Conservation (phyloP, 2,113 vertebrate species). For the Colaptes auratus region DNA sequence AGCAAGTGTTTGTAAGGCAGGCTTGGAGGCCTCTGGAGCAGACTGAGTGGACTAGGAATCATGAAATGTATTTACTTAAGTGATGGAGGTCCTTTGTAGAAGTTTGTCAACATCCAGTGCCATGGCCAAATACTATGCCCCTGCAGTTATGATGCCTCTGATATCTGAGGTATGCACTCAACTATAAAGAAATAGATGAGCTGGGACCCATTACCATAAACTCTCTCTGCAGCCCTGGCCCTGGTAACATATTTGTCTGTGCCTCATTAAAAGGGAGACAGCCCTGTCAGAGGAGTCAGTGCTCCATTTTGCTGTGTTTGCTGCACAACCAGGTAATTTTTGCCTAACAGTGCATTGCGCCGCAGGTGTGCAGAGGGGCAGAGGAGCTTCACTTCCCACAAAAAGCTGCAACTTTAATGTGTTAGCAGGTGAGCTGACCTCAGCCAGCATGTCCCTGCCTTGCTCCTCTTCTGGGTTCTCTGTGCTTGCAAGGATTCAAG, state of each 20-base stretch:
- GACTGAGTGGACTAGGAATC: not conserved
- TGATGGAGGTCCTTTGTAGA: not conserved
- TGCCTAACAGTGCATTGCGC: constrained; percentile 15
- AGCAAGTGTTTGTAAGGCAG: not conserved
- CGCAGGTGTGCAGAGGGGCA: constrained; percentile 13
- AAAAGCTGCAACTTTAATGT: not conserved
- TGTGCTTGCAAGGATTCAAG: not conserved
- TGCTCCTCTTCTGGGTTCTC: not conserved
- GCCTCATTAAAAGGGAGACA: constrained; percentile 39
- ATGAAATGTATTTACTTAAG: not conserved
- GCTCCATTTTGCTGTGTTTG: constrained; percentile 32
- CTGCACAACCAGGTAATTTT: constrained; percentile 64
- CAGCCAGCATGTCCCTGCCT: not conserved
- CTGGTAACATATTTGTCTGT: constrained; percentile 30
- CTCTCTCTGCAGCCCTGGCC: not conserved
- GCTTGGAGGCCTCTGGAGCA: not conserved
- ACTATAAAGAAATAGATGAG: constrained; percentile 2
- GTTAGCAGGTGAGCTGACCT: not conserved
- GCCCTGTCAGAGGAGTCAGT: constrained; percentile 1
- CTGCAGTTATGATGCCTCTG: not conserved
- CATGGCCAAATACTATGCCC: not conserved
- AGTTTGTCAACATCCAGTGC: not conserved
- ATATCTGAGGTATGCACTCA: not conserved
- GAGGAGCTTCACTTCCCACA: not conserved
- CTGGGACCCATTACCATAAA: constrained; percentile 20